Conservation (phyloP, 2,797 vertebrate species). For the Buceros bicornis region DNA sequence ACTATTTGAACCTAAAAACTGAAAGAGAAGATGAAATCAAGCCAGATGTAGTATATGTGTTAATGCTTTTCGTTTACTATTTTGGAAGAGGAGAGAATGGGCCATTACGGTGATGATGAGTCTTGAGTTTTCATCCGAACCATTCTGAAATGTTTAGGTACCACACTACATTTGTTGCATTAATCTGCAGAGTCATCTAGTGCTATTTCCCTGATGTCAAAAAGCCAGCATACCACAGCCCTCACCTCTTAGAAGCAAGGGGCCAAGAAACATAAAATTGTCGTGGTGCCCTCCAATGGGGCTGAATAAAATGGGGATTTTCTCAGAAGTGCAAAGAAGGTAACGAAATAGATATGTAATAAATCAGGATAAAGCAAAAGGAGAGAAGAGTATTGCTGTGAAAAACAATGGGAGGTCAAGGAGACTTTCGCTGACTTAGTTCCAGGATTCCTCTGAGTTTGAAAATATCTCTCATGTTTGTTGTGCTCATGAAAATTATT, state of each 20-base stretch:
- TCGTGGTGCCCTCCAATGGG: neutral
- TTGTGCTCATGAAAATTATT: neutral
- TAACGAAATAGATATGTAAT: neutral
- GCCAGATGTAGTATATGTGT: neutral
- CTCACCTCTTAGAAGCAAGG: neutral
- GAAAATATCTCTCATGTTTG: neutral
- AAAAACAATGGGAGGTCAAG: neutral
- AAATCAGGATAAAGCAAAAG: neutral
- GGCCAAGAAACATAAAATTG: neutral
- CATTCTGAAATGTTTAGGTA: neutral
- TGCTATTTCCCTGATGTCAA: neutral
- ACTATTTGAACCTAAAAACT: slow-evolving; percentile 40
- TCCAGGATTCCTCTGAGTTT: neutral
- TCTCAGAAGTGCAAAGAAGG: neutral
- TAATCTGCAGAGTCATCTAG: neutral
- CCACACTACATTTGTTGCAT: neutral
- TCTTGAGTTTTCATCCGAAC: neutral
- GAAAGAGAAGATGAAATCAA: slow-evolving; percentile 35
- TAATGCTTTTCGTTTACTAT: neutral
- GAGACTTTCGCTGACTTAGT: neutral
- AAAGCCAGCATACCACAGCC: neutral
- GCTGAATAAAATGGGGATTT: neutral
- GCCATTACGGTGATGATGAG: neutral
- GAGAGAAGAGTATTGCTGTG: neutral
- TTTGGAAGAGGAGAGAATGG: neutral